Percentiles rank a stretch among this genome's conserved stretches.
These are phyloP conservation scores for Sebastes kiyomatsui DNA, from an alignment of 2,797 vertebrate genomes.

Conservation along the genomic window DNA sequence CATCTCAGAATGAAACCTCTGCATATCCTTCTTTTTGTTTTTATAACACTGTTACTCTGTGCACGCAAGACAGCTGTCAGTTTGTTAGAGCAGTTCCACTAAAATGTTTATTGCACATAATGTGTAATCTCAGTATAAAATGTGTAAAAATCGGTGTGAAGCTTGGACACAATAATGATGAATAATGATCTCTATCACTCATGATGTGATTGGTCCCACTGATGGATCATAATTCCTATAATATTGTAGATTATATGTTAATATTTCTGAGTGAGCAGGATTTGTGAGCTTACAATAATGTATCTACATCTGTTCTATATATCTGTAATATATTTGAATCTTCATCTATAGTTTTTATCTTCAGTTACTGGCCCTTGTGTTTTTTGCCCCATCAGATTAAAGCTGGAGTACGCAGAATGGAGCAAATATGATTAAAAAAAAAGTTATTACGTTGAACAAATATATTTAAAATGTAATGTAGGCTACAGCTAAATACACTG, in stretches of 20 bases:
- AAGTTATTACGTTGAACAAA: background rate
- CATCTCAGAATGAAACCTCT: too few species aligned
- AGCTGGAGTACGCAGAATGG: rapidly evolving
- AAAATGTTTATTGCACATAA: too few species aligned
- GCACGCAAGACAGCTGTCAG: too few species aligned
- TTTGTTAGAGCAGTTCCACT: too few species aligned
- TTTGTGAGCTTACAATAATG: background rate
- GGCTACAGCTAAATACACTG: background rate
- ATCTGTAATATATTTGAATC: background rate
- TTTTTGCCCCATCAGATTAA: background rate
- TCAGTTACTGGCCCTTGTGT: background rate
- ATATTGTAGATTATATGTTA: background rate
- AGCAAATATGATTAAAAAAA: background rate
- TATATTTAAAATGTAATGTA: background rate
- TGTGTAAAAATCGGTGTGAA: too few species aligned
- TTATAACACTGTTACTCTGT: too few species aligned
- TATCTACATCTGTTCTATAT: background rate
- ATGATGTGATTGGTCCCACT: background rate
- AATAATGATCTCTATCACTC: background rate
- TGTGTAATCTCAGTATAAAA: too few species aligned
- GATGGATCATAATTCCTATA: background rate
- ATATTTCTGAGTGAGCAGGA: background rate
- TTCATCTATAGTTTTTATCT: background rate
- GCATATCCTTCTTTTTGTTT: too few species aligned
- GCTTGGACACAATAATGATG: too few species aligned